These are phyloP conservation scores for Myotis davidii DNA, from an alignment of 2,113 vertebrate species.

Conservation along the genomic window DNA sequence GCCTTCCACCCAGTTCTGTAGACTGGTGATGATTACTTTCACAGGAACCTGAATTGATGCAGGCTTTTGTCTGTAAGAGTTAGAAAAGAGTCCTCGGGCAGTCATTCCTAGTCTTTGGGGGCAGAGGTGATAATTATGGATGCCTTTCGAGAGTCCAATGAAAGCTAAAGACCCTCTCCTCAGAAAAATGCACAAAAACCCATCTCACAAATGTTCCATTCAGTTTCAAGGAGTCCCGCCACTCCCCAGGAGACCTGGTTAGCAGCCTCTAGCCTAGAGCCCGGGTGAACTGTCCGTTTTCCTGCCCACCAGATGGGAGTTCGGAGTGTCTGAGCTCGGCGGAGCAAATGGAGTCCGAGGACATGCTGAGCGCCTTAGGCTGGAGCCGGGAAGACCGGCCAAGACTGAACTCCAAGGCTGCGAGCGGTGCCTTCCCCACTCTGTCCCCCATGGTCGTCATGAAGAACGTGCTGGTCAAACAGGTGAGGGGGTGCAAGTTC, in stretches of 20 bases:
- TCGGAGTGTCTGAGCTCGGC: conserved; percentile 91
- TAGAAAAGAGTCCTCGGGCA: background rate
- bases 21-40: background rate
- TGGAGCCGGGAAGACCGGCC: conserved; percentile 78
- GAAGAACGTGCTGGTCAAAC: conserved; percentile 93
- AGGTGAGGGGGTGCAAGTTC: conserved; percentile 83
- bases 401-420: conserved; percentile 78
- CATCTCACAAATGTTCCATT: background rate
- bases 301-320: conserved; percentile 88
- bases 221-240: background rate
- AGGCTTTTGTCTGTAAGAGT: background rate
- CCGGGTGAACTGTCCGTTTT: conserved; percentile 44
- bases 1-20: background rate
- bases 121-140: background rate
- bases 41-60: background rate
- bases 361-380: conserved; percentile 80
- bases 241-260: background rate
- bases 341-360: conserved; percentile 91
- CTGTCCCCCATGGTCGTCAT: conserved; percentile 92
- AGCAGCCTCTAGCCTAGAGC: background rate
- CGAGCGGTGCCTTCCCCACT: conserved; percentile 84
- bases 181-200: background rate
- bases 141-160: background rate
- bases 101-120: background rate
- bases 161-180: background rate